Evolutionary conservation across 2,797 vertebrate species (phyloP), one percentile per base, ranked within the genome.

Genomic region (Sebastes trivittatus): DNA sequence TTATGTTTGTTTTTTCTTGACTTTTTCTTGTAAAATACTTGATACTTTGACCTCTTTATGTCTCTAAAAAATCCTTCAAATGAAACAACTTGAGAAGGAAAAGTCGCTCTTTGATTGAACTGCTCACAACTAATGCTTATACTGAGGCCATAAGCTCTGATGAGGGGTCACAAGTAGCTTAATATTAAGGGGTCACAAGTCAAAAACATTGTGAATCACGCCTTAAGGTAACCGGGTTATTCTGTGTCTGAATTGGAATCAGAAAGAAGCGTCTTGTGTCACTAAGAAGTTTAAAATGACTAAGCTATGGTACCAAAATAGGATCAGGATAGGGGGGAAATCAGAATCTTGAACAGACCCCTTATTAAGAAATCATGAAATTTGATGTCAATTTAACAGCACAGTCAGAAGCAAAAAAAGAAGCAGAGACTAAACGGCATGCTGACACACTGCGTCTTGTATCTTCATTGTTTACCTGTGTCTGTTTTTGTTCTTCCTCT

Each of bases 401-500:
- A 22, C 13, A 22, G n/a, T 71, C 22, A 1, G 55, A 69, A 23
- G 2, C 27, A 23, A 66, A 67, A 23, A 69, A 63, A 23, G 13
- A 20, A n/a, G 23, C 11, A n/a, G 7, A 74, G 58, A 58, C 52
- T 13, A 5, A n/a, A 60, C 3, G 5, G 22, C 62, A 30, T 7
- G 71, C 42, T 60, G 22, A 60, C 16, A 66, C 25, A 42, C n/a
- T 2, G 20, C 0, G 13, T 27, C 54, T 16, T 29, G 3, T 7
- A 20, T 4, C 7, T 36, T 22, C 13, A 42, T 30, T 60, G 34
- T 27, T 2, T 95, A 99, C 98, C 98, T 99, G 97, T 99, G 98
- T 88, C 98, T 95, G 91, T 99, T 99, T 96, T 99, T 99, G 94
- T 98, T 99, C 96, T 99, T 99, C 91, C 98, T 90, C 89, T 99